Evolutionary conservation across 2,888 invertebrate species (phyloP), one percentile per base, ranked within the genome.

Genomic region (Cephus sareptanus): DNA sequence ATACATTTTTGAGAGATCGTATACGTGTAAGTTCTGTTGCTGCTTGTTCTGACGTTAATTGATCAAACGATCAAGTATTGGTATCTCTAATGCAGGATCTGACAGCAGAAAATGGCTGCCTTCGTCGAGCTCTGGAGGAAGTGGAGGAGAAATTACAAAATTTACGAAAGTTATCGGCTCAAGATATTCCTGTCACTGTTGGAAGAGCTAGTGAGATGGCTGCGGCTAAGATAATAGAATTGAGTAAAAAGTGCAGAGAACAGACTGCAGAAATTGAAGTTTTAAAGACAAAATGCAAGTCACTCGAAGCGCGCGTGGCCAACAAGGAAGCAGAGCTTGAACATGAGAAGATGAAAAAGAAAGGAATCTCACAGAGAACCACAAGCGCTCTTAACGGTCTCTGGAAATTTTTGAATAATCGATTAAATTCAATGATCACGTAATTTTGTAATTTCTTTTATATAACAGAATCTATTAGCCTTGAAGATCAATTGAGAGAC

Each of bases 191-290:
- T 11, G 34, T 69, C 37, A 77, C 56, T 34, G 69, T 85, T 15
- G 85, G 84, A n/a, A 85, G 84, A 85, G 92, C 94, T 1, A 93
- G 93, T 11, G 94, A 94, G 37, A 87, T 94, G 12, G 94, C 94
- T 1, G 93, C 94, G 71, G 92, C 93, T n/a, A 95, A 95, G 91
- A 94, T 95, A 79, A 93, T 95, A 0, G 95, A 95, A 77, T 91
- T 95, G 11, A 95, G 94, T 84, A 95, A 94, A 88, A 94, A 94
- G 87, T 93, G 95, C 75, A 91, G 95, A 56, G 95, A 95, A 83
- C 93, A 94, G 79, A 93, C 93, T 4, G 93, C 94, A 0, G 95
- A 95, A 91, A 85, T 94, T 23, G 94, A 94, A 89, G 89, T 92
- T 3, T 92, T 93, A 74, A 94, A 94, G 89, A 93, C 94, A 0